phyloP scores from a whole-genome alignment of 2,113 vertebrate genomes.

The Greenwoodochromis staneri region DNA sequence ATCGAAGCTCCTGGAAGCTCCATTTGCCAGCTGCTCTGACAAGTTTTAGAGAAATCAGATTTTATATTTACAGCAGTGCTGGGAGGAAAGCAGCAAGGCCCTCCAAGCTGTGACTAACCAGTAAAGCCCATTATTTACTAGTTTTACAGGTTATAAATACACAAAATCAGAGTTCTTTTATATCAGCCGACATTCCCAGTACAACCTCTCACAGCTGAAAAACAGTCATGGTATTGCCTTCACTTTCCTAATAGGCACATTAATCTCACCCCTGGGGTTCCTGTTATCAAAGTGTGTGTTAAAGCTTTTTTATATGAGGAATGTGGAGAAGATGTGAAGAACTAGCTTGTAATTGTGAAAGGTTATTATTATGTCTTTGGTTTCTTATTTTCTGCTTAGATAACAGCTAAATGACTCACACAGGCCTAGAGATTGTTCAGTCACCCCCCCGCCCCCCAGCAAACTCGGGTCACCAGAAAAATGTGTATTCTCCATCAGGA shows the following conservation, averaged over 20 bases:
- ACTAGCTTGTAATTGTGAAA: background rate
- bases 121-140: background rate
- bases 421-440: background rate
- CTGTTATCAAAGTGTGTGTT: background rate
- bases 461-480: background rate
- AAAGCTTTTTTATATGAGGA: background rate
- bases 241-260: background rate
- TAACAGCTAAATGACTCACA: background rate
- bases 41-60: background rate
- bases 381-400: background rate
- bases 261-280: background rate
- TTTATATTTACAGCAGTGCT: background rate
- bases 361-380: background rate
- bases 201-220: background rate
- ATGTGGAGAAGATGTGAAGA: background rate
- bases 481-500: background rate
- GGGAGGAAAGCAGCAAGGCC: background rate
- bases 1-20: background rate
- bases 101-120: background rate
- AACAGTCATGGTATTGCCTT: background rate
- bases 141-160: background rate
- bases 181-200: background rate
- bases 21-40: constrained; percentile 7
- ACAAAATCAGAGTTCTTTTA: background rate
- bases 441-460: background rate